These are phyloP conservation scores for Perizoma flavofasciatum DNA, from an alignment of 2,888 invertebrate genomes.

Conservation along the genomic window DNA sequence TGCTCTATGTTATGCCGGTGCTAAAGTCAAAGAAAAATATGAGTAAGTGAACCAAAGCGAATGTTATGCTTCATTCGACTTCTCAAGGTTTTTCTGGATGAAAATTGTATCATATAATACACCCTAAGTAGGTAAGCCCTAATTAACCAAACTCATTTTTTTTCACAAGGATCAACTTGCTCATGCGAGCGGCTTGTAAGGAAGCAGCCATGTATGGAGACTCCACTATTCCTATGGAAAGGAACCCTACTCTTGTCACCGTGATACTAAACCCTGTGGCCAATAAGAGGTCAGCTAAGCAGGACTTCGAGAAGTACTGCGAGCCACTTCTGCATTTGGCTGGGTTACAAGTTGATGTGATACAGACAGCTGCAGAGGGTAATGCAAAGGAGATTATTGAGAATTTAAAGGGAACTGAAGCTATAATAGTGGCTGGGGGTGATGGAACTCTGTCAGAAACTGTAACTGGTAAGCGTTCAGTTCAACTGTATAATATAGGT, in stretches of 20 bases:
- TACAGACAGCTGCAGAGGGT: slow-evolving; percentile 94
- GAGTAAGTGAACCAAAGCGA: slow-evolving; percentile 83
- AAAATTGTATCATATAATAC: no score
- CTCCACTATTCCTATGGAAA: slow-evolving; percentile 80
- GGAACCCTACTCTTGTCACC: slow-evolving; percentile 89
- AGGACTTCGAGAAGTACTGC: slow-evolving; percentile 94
- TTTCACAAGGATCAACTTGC: slow-evolving; percentile 85
- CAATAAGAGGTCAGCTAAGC: slow-evolving; percentile 88
- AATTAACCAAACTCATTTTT: background rate
- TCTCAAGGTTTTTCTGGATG: no score
- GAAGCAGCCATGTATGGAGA: slow-evolving; percentile 90
- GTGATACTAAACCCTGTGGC: slow-evolving; percentile 96
- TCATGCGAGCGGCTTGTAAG: slow-evolving; percentile 92
- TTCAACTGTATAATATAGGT: no score
- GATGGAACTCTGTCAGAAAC: slow-evolving; percentile 97
- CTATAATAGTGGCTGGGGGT: slow-evolving; percentile 96
- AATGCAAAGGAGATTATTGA: slow-evolving; percentile 93
- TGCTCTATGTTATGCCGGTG: slow-evolving; percentile 87
- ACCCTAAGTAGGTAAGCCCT: no score
- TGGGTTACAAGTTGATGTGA: slow-evolving; percentile 86
- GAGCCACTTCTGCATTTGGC: slow-evolving; percentile 96
- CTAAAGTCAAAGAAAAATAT: slow-evolving; percentile 87
- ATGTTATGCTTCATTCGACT: no score
- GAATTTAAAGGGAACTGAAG: slow-evolving; percentile 90
- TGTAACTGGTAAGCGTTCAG: slow-evolving; percentile 80